Base-by-base conservation (phyloP, 2,888 invertebrate genomes). In the Caenorhabditis auriculariae region DNA sequence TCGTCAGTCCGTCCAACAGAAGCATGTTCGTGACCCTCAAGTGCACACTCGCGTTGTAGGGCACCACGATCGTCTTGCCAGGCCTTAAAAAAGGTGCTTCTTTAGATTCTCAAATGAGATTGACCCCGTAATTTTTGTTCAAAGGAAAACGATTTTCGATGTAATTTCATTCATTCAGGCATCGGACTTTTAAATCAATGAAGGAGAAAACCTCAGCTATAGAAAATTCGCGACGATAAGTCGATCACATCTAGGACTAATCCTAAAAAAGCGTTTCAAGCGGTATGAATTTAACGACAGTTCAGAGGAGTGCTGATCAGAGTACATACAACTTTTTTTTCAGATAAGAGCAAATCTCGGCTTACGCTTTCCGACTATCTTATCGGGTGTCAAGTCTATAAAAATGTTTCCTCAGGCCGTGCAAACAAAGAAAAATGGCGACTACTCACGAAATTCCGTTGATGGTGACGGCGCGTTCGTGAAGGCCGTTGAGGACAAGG, bases 41-140 rank as follows among this genome's bases (percentile, higher is more conserved):
- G 42, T 74, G 54, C 15, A 78, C 76, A 56, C 74, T 69, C 5
- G 75, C 66, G 21, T 68, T 73, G 23, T 66, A 56, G 0, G 76
- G 77, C 5, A 78, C 78, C 0, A 75, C 76, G 21, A 78, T 71
- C n/a, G 71, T 60, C 9, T 52, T 49, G 4, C 76, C 78, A 3
- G 78, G 78, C 46, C 77, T 77, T 39, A 52, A 68, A 69, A 9
- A 9, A n/a, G 3, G 27, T 1, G 39, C 19, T 32, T 54, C 32
- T 37, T 21, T 35, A 35, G 28, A 5, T 37, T 41, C 21, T 38
- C 24, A n/a, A n/a, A n/a, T n/a, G n/a, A n/a, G n/a, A n/a, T 29
- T 24, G 29, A 4, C 24, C 17, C 43, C 44, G 26, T 15, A 15
- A 15, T 46, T 51, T 6, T n/a, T 6, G 21, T n/a, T 3, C 23